These are phyloP conservation scores for Eulithis prunata DNA, from an alignment of 2,888 invertebrate species.

Conservation along the genomic window DNA sequence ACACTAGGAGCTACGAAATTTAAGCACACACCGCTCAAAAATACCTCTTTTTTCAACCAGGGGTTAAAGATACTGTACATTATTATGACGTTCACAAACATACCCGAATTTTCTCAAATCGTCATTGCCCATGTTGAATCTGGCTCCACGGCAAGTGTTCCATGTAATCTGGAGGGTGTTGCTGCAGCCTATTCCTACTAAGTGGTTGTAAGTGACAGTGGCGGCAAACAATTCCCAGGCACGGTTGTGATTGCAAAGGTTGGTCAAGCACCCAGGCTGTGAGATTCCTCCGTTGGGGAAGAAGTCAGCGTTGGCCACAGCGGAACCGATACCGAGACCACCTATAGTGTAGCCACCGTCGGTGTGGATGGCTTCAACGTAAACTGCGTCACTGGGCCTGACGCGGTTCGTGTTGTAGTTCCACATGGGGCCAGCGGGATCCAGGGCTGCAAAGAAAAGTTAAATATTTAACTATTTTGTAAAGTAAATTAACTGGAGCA, in stretches of 20 bases:
- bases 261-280: slow-evolving; percentile 59
- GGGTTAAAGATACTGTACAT: not conserved
- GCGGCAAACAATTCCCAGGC: slow-evolving; percentile 62
- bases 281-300: slow-evolving; percentile 82
- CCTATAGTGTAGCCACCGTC: slow-evolving; percentile 69
- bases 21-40: no score
- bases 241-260: slow-evolving; percentile 61
- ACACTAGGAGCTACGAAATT: no score
- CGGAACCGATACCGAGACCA: slow-evolving; percentile 68
- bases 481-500: not conserved
- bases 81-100: slow-evolving; percentile 22
- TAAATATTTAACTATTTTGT: not conserved
- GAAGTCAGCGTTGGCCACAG: slow-evolving; percentile 82
- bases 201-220: slow-evolving; percentile 55
- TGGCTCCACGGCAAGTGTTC: slow-evolving; percentile 56
- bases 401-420: slow-evolving; percentile 47
- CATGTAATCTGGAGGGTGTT: slow-evolving; percentile 49
- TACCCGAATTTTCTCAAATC: slow-evolving; percentile 60
- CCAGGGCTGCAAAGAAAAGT: slow-evolving; percentile 50
- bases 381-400: slow-evolving; percentile 59
- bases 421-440: slow-evolving; percentile 64
- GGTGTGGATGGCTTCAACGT: slow-evolving; percentile 69
- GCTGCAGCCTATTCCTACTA: slow-evolving; percentile 53
- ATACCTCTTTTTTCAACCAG: no score
- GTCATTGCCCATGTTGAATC: slow-evolving; percentile 58